Percentiles rank a stretch among this genome's conserved stretches.
phyloP scores from a whole-genome alignment of 2,113 vertebrate genomes.

The Bubo blakistoni region DNA sequence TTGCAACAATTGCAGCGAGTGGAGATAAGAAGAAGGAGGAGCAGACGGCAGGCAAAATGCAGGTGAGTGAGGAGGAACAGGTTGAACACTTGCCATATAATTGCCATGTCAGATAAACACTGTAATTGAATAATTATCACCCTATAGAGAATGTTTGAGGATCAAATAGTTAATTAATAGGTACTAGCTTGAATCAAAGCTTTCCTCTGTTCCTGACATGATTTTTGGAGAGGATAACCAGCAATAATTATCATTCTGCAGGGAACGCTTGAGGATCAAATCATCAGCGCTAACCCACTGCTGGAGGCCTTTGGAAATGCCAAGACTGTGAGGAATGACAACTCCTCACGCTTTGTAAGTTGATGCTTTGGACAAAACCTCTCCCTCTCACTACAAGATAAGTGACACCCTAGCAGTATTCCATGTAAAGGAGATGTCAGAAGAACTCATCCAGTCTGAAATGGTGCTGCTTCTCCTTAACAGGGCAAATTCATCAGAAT shows the following conservation, averaged over 20 bases:
- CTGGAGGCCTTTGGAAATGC: slow-evolving; percentile 76
- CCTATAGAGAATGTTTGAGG: no score
- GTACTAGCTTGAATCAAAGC: not conserved
- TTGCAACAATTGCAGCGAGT: slow-evolving; percentile 88
- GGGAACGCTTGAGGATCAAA: slow-evolving; percentile 85
- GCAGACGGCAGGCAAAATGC: slow-evolving; percentile 50
- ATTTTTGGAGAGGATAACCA: not conserved
- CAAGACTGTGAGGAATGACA: slow-evolving; percentile 76
- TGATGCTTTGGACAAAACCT: not conserved
- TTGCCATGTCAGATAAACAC: no score
- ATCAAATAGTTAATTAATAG: no score
- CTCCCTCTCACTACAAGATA: not conserved
- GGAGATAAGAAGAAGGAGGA: slow-evolving; percentile 71
- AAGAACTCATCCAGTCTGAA: not conserved
- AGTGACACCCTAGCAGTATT: not conserved
- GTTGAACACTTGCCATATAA: no score
- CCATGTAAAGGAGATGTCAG: not conserved
- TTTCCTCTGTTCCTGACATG: not conserved
- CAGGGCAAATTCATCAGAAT: not conserved
- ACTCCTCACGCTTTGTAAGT: slow-evolving; percentile 77
- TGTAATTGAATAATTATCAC: no score
- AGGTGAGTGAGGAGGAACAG: no score
- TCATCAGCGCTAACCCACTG: slow-evolving; percentile 74
- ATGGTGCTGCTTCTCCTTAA: not conserved
- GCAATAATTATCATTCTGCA: not conserved